A percentile compares a stretch with the other conserved stretches of the same genome.
phyloP scores from a whole-genome alignment of 1,140 invertebrate genomes.

The Drosophila kanapiae region DNA sequence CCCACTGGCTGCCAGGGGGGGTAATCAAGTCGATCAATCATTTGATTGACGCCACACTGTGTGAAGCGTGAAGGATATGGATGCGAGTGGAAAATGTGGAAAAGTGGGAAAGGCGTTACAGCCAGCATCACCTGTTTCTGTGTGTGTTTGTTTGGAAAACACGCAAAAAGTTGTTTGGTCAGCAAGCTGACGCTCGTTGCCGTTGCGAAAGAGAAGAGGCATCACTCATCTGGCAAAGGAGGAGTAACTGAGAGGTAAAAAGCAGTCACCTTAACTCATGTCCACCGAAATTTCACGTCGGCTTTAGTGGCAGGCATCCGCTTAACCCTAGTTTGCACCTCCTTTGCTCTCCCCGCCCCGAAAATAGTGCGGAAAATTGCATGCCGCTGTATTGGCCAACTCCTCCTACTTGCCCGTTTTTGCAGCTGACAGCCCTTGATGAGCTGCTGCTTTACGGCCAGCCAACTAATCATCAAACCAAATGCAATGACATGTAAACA shows the following conservation, averaged over 20 bases:
- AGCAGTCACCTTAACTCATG: slow-evolving; percentile 6
- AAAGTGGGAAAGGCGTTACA: slow-evolving; percentile 23
- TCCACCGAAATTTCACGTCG: background rate
- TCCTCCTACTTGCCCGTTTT: background rate
- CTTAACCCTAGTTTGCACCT: slow-evolving; percentile 1
- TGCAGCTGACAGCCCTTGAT: slow-evolving; percentile 65
- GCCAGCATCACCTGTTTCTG: slow-evolving; percentile 55
- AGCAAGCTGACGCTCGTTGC: slow-evolving; percentile 43
- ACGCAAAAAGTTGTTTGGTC: slow-evolving; percentile 58
- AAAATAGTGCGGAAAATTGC: slow-evolving; percentile 21
- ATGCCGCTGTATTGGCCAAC: slow-evolving; percentile 5
- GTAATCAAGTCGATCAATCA: slow-evolving; percentile 72
- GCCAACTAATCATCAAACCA: slow-evolving; percentile 68
- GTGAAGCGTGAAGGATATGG: slow-evolving; percentile 54
- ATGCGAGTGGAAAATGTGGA: slow-evolving; percentile 24
- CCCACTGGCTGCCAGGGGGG: slow-evolving; percentile 39
- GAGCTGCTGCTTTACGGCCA: slow-evolving; percentile 28
- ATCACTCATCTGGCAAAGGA: slow-evolving; percentile 24
- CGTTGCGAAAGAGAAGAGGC: slow-evolving; percentile 27
- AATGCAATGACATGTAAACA: slow-evolving; percentile 79
- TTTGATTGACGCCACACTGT: slow-evolving; percentile 73
- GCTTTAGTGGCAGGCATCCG: background rate
- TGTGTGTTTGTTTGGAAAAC: slow-evolving; percentile 15
- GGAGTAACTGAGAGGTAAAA: slow-evolving; percentile 4
- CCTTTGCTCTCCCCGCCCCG: background rate